These are phyloP conservation scores for Taenioides sp. DNA, from an alignment of 2,797 vertebrate species.

Conservation along the genomic window DNA sequence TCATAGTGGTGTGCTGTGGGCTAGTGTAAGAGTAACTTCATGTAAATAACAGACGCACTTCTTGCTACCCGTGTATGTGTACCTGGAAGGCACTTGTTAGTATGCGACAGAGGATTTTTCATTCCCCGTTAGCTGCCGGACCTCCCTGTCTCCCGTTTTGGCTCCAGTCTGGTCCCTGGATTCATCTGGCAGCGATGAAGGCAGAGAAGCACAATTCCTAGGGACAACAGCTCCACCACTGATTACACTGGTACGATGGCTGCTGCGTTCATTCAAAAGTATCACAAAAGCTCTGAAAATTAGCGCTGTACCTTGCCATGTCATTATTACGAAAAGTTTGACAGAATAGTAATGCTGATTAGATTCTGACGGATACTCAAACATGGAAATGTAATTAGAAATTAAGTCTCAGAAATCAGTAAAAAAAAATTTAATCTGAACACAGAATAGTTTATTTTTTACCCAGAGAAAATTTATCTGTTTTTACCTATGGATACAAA, in stretches of 20 bases:
- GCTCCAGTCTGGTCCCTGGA: slow-evolving; percentile 43
- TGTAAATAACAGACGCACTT: slow-evolving; percentile 34
- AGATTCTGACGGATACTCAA: background rate
- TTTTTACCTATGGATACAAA: background rate
- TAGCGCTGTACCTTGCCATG: background rate
- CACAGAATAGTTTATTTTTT: no score
- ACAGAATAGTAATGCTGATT: background rate
- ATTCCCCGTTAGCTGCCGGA: slow-evolving; percentile 38
- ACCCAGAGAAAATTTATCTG: no score
- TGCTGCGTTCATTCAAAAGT: background rate
- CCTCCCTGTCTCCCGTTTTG: slow-evolving; percentile 41
- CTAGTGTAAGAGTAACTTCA: slow-evolving; percentile 9
- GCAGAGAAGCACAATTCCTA: slow-evolving; percentile 38
- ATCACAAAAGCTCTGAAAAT: background rate
- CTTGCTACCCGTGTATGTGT: slow-evolving; percentile 23
- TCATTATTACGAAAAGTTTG: background rate
- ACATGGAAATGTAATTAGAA: background rate
- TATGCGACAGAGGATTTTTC: slow-evolving; percentile 42
- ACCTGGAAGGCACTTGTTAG: slow-evolving; percentile 41
- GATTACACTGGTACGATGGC: background rate
- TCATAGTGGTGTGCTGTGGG: background rate
- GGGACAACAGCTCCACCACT: slow-evolving; percentile 46
- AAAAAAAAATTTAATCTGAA: background rate
- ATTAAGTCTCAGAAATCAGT: background rate
- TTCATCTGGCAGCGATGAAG: slow-evolving; percentile 37